A percentile compares a stretch with the other conserved stretches of the same genome.
Conservation (phyloP, 2,113 vertebrate genomes). For the Rhombomys opimus region DNA sequence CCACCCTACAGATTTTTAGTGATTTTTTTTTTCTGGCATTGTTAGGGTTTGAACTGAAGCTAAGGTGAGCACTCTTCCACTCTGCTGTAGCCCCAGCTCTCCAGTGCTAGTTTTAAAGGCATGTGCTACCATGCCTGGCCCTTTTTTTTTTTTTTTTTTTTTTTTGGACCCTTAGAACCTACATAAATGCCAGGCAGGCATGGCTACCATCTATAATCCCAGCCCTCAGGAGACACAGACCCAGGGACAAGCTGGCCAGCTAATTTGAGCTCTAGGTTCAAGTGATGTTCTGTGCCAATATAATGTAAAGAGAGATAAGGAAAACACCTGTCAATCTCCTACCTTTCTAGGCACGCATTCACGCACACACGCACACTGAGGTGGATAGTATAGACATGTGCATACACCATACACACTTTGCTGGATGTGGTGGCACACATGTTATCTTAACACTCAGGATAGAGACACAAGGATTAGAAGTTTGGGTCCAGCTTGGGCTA, state of each 20-base stretch:
- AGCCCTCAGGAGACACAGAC: neutral
- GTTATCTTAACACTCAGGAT: neutral
- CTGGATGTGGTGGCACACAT: neutral
- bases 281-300: neutral
- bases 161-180: neutral
- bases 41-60: neutral
- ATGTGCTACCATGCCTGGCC: neutral
- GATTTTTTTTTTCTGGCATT: neutral
- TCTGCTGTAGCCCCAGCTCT: neutral
- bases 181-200: neutral
- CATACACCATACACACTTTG: neutral
- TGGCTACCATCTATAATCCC: neutral
- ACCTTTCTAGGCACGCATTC: neutral
- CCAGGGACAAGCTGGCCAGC: neutral
- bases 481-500: neutral
- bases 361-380: neutral
- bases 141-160: neutral
- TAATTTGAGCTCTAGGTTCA: neutral
- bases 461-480: neutral
- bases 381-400: too few relatives aligned
- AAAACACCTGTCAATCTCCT: neutral
- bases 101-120: neutral
- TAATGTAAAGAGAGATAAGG: neutral
- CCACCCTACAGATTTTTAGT: neutral
- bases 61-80: neutral